These are phyloP conservation scores for Acropternis orthonyx DNA, from an alignment of 2,797 vertebrate species.

Conservation along the genomic window DNA sequence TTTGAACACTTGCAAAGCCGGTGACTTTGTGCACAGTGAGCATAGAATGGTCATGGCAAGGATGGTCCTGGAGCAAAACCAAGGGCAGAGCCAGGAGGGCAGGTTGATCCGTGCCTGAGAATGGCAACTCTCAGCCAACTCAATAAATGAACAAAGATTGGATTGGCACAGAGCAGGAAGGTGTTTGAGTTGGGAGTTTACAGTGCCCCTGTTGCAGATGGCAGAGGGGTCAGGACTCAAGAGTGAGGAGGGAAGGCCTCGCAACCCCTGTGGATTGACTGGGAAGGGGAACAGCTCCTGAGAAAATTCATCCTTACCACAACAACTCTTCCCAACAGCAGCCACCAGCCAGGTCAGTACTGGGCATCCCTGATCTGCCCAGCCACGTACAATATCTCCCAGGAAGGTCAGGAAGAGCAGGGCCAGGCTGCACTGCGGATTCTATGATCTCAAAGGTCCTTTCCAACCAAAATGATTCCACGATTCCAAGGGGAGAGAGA, in stretches of 20 bases:
- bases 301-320: neutral
- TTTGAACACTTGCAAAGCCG: neutral
- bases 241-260: neutral
- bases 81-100: neutral
- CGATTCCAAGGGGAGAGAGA: neutral
- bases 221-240: neutral
- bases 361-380: neutral
- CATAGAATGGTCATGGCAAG: neutral
- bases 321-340: neutral
- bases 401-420: neutral
- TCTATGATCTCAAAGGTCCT: neutral
- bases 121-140: fast-evolving
- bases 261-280: neutral
- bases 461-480: neutral
- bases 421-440: neutral
- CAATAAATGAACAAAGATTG: neutral
- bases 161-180: neutral
- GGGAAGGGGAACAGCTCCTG: neutral
- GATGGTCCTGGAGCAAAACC: neutral
- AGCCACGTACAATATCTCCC: neutral
- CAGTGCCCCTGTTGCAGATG: fast-evolving
- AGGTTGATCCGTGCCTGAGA: neutral
- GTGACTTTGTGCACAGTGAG: neutral
- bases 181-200: neutral
- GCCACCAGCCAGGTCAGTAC: neutral